Evolutionary conservation across 2,797 vertebrate species (phyloP).

Genomic region (Urophycis tenuis): DNA sequence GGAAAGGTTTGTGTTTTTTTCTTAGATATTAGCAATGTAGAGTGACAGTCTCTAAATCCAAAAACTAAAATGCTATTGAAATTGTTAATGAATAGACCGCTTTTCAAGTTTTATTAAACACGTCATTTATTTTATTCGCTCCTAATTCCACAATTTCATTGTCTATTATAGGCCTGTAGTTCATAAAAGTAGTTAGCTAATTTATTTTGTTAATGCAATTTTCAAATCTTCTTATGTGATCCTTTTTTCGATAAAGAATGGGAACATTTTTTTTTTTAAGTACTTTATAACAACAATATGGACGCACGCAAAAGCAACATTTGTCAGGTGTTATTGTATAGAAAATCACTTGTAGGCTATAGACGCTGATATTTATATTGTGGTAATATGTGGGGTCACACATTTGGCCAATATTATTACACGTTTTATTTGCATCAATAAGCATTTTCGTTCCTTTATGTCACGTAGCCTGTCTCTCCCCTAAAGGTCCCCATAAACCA

Average conservation of each 20-base stretch:
- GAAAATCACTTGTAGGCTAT: background rate
- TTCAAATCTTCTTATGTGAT: background rate
- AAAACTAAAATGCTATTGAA: too few relatives aligned
- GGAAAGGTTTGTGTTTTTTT: too few relatives aligned
- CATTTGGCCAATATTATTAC: background rate
- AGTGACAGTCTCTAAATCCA: background rate
- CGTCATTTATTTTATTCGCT: background rate
- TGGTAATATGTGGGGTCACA: background rate
- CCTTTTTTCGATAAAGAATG: background rate
- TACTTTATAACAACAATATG: background rate
- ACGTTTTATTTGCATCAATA: background rate
- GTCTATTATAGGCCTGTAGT: too few relatives aligned
- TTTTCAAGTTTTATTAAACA: background rate
- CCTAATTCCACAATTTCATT: background rate
- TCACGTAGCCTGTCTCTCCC: background rate
- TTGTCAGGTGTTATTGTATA: too few relatives aligned
- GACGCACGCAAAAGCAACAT: background rate
- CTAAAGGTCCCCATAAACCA: background rate
- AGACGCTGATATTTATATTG: too few relatives aligned
- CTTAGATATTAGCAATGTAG: background rate
- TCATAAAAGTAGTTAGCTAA: background rate
- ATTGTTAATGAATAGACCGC: background rate
- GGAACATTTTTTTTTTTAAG: background rate
- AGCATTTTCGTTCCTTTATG: background rate
- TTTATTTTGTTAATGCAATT: background rate